These are phyloP conservation scores for Ectemnius continuus DNA, from an alignment of 2,888 invertebrate species.

Conservation along the genomic window DNA sequence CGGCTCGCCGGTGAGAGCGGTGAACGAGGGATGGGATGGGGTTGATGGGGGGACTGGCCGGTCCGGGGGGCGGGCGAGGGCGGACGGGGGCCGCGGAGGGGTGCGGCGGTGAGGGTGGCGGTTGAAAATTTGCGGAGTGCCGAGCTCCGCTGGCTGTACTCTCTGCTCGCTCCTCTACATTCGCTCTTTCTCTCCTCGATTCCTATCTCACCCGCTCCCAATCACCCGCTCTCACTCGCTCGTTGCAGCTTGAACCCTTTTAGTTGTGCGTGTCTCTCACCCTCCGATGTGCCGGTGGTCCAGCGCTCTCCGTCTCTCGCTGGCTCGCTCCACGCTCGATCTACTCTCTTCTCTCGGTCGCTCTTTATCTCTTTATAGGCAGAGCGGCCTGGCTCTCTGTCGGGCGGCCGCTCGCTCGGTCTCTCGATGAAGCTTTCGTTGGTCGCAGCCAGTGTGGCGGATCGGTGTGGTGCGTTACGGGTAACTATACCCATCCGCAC, in stretches of 20 bases:
- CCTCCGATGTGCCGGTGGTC: background rate
- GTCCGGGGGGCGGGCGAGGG: constrained; percentile 13
- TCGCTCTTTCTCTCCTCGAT: constrained; percentile 28
- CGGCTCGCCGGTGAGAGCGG: constrained; percentile 17
- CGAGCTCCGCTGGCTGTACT: constrained; percentile 64
- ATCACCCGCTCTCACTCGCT: constrained; percentile 9
- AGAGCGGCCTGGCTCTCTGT: constrained; percentile 4
- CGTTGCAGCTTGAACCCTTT: background rate
- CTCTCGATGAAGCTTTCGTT: constrained; percentile 58
- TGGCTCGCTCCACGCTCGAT: background rate
- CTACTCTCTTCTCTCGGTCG: constrained; percentile 12
- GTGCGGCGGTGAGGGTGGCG: constrained; percentile 52
- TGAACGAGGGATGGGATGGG: constrained; percentile 7
- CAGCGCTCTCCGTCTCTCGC: constrained; percentile 1
- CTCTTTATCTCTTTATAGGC: constrained; percentile 7
- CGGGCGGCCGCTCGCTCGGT: constrained; percentile 11
- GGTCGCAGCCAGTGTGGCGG: constrained; percentile 53
- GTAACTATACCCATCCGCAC: constrained; percentile 55
- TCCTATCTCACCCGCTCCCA: constrained; percentile 9
- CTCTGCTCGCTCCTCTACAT: constrained; percentile 27
- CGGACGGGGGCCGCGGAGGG: constrained; percentile 1
- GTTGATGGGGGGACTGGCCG: background rate
- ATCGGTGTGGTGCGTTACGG: constrained; percentile 59
- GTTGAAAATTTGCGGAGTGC: constrained; percentile 75
- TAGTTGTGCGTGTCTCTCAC: background rate